Conservation (phyloP, 2,797 vertebrate genomes). For the Malurus leucopterus region DNA sequence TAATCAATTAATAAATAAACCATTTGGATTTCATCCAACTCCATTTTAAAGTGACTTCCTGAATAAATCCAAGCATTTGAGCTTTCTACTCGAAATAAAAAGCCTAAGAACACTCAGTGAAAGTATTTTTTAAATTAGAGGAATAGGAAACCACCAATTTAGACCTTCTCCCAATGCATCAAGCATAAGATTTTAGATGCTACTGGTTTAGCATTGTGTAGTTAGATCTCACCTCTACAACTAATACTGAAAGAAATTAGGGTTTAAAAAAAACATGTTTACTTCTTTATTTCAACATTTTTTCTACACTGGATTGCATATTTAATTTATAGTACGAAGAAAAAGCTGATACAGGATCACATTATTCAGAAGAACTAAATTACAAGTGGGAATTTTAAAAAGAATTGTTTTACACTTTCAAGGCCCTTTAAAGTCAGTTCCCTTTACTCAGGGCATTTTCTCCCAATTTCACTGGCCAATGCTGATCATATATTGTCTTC, state of each 20-base stretch:
- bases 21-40: background rate
- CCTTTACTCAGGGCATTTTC: background rate
- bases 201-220: background rate
- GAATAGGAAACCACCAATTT: background rate
- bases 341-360: background rate
- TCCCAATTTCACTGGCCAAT: background rate
- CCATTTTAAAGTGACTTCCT: background rate
- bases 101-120: background rate
- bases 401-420: background rate
- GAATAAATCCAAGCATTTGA: background rate
- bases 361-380: background rate
- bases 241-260: background rate
- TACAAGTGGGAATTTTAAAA: background rate
- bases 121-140: background rate
- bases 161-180: background rate
- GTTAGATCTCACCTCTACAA: background rate
- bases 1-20: background rate
- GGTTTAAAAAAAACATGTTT: rapidly evolving
- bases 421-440: background rate
- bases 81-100: background rate
- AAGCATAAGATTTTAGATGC: background rate
- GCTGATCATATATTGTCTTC: background rate
- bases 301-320: background rate
- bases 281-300: background rate
- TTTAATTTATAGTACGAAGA: background rate